Evolutionary conservation across 2,888 invertebrate genomes (phyloP).

Genomic region (Drosophila barbarae): DNA sequence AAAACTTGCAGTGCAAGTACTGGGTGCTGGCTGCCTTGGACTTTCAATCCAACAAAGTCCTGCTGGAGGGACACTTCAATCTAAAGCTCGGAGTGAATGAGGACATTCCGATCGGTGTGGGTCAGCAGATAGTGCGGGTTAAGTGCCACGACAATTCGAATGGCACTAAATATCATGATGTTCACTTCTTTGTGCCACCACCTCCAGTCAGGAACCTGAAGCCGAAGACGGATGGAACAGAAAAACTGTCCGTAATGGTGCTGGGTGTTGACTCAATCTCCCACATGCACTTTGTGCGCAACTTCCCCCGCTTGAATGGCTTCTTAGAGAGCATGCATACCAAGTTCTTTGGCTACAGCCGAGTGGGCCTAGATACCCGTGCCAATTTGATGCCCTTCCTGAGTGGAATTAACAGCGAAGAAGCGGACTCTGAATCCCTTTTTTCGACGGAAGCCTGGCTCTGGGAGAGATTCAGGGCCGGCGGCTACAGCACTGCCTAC

Average conservation of each 20-base stretch:
- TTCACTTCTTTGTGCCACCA: constrained; percentile 25
- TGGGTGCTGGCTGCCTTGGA: constrained; percentile 4
- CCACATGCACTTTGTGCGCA: constrained; percentile 88
- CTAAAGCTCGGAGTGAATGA: background rate
- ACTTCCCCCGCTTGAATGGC: constrained; percentile 85
- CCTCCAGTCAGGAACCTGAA: background rate
- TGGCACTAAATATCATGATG: constrained; percentile 28
- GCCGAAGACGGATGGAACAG: no score
- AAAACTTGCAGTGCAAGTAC: constrained; percentile 11
- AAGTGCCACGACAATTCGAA: background rate
- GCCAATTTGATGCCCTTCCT: constrained; percentile 91
- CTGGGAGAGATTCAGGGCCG: constrained; percentile 86
- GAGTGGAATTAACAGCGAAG: constrained; percentile 84
- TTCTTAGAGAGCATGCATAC: constrained; percentile 81
- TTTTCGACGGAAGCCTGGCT: constrained; percentile 83
- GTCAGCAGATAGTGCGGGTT: constrained; percentile 22
- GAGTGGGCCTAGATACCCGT: constrained; percentile 94
- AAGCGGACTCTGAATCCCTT: constrained; percentile 82
- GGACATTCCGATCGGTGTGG: constrained; percentile 4
- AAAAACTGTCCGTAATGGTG: constrained; percentile 84
- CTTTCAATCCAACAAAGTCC: background rate
- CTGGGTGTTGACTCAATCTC: constrained; percentile 92
- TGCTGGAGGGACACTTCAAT: background rate
- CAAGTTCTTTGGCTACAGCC: constrained; percentile 91
- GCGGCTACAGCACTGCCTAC: constrained; percentile 86